Percentiles rank a stretch among this genome's conserved stretches.
These are phyloP conservation scores for Magallana angulata DNA, from an alignment of 1,140 invertebrate species.

Conservation along the genomic window DNA sequence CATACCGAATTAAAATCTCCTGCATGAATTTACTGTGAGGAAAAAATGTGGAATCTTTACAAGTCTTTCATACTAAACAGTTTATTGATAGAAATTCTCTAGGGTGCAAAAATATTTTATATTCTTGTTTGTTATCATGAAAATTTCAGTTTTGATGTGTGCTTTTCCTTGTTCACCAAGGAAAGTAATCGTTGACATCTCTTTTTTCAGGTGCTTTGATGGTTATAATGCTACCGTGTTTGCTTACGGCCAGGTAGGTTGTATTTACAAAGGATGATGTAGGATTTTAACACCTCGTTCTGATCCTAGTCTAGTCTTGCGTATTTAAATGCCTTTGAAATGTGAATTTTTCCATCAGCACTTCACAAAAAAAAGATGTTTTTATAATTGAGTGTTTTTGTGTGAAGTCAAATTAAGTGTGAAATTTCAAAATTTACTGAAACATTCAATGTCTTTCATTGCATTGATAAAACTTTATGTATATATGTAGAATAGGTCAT, in stretches of 20 bases:
- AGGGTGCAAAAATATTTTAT: too few species aligned
- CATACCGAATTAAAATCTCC: too few species aligned
- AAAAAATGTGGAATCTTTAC: too few species aligned
- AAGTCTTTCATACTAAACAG: too few species aligned
- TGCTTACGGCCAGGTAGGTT: conserved; percentile 81
- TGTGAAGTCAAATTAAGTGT: conserved; percentile 17
- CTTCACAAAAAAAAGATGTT: neutral
- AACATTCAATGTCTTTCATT: neutral
- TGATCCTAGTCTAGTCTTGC: neutral
- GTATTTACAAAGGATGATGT: conserved; percentile 21
- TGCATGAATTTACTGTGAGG: too few species aligned
- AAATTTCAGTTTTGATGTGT: too few species aligned
- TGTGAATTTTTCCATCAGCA: neutral
- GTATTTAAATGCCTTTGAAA: conserved; percentile 16
- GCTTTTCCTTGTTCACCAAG: too few species aligned
- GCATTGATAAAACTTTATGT: neutral
- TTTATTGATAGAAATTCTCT: too few species aligned
- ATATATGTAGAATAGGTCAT: neutral
- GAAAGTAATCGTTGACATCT: neutral
- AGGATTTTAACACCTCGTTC: neutral
- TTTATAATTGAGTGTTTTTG: neutral
- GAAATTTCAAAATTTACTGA: neutral
- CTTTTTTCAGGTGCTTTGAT: conserved; percentile 79
- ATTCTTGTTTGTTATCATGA: too few species aligned
- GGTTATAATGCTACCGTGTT: conserved; percentile 82